Conservation (phyloP, 2,797 vertebrate genomes). For the Channa striata region DNA sequence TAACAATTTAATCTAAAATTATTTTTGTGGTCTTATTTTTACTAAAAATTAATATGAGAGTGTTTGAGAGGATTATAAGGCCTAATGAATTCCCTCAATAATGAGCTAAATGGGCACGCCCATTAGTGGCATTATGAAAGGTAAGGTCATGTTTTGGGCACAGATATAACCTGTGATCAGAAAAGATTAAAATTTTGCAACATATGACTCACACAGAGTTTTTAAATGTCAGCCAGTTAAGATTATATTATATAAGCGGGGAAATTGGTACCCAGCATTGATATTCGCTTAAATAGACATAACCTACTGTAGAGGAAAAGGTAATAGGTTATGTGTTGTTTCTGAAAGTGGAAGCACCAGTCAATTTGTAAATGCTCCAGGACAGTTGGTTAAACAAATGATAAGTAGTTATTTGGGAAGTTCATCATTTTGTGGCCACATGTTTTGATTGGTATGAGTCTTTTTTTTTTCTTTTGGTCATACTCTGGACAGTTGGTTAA, state of each 20-base stretch:
- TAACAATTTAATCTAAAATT: constrained; percentile 55
- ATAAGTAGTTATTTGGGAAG: neutral
- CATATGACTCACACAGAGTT: constrained; percentile 34
- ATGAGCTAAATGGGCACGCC: neutral
- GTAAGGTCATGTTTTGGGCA: constrained; percentile 27
- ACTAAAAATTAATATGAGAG: neutral
- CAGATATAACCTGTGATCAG: constrained; percentile 49
- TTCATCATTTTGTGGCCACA: neutral
- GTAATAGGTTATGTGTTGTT: too few relatives aligned
- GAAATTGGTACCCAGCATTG: constrained; percentile 1
- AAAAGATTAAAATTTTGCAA: constrained; percentile 29
- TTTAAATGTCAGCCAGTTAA: constrained; percentile 54
- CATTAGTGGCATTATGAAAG: constrained; percentile 14
- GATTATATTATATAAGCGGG: constrained; percentile 10
- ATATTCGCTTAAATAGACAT: too few relatives aligned
- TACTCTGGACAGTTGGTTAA: too few relatives aligned
- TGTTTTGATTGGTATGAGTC: too few relatives aligned
- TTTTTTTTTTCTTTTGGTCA: too few relatives aligned
- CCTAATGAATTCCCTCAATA: neutral
- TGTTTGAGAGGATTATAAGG: neutral
- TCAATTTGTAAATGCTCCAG: too few relatives aligned
- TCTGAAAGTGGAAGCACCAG: too few relatives aligned
- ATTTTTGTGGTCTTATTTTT: constrained; percentile 38
- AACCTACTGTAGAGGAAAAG: too few relatives aligned
- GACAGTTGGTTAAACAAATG: neutral